Evolutionary conservation across 2,888 invertebrate species (phyloP), one percentile per base, ranked within the genome.

Genomic region (Clusia tigrina): DNA sequence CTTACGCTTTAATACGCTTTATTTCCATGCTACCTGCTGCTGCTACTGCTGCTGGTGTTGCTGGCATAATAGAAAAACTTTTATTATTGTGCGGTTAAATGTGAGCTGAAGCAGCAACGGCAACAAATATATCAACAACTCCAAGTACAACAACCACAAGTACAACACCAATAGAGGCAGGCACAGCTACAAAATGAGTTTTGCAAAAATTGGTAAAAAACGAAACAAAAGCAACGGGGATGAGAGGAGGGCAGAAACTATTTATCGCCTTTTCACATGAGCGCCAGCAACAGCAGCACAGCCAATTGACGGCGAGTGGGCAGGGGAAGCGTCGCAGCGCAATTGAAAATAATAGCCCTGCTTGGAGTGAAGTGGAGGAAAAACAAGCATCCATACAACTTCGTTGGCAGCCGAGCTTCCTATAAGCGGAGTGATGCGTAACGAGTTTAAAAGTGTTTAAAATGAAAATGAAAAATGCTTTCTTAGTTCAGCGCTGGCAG

Each of bases 231-330:
- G n/a, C n/a, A n/a, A n/a, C n/a, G n/a, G n/a, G n/a, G n/a, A n/a
- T n/a, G n/a, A n/a, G n/a, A n/a, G n/a, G n/a, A n/a, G n/a, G n/a
- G n/a, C n/a, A n/a, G n/a, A n/a, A n/a, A 58, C 42, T 54, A 60
- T 66, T 74, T 67, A 68, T 63, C 71, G 62, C 65, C 66, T 67
- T 66, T 64, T 48, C 63, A 66, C 67, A 69, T 65, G 65, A 65
- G 60, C 58, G 61, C 46, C n/a, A 18, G 15, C 5, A 42, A 15
- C 42, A 42, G 6, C 42, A 42, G 9, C 42, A 42, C n/a, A 15
- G n/a, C n/a, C 42, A 42, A 15, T 6, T 6, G 32, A 32, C 32
- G 12, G 32, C 32, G 6, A 32, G 12, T 32, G 32, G 12, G 6
- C 12, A 32, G 32, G 6, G 12, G 12, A 32, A 32, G 12, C 12